Evolutionary conservation across 2,797 vertebrate species (phyloP).

Genomic region (Danio choprae): DNA sequence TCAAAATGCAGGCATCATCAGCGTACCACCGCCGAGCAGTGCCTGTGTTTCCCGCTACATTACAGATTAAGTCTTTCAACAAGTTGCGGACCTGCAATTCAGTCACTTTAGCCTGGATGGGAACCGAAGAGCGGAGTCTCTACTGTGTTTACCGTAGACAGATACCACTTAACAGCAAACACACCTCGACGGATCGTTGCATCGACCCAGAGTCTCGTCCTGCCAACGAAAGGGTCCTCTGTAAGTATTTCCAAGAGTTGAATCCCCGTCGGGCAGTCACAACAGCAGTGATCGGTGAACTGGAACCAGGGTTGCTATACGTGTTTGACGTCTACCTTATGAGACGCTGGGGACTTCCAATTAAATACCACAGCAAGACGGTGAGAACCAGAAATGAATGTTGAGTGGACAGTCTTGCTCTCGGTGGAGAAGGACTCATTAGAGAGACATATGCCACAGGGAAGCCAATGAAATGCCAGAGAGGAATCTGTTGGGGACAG

Average conservation of each 20-base stretch:
- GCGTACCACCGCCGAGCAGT: slow-evolving; percentile 83
- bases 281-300: slow-evolving; percentile 84
- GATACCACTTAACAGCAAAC: slow-evolving; percentile 68
- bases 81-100: slow-evolving; percentile 87
- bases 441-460: slow-evolving; percentile 49
- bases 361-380: slow-evolving; percentile 89
- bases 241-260: slow-evolving; percentile 90
- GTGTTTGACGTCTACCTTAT: slow-evolving; percentile 91
- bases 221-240: slow-evolving; percentile 86
- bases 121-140: slow-evolving; percentile 87
- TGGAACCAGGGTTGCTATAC: slow-evolving; percentile 83
- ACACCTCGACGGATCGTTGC: slow-evolving; percentile 74
- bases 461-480: slow-evolving; percentile 47
- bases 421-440: slow-evolving; percentile 52
- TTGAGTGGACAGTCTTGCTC: slow-evolving; percentile 69
- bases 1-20: slow-evolving; percentile 86
- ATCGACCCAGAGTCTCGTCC: slow-evolving; percentile 84
- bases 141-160: slow-evolving; percentile 87
- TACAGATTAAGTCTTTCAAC: slow-evolving; percentile 91
- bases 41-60: slow-evolving; percentile 84
- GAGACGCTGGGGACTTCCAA: slow-evolving; percentile 86
- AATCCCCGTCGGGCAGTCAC: slow-evolving; percentile 87
- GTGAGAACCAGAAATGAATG: slow-evolving; percentile 90
- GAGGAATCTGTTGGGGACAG: slow-evolving; percentile 67
- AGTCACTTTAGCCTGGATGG: slow-evolving; percentile 90